Evolutionary conservation across 2,888 invertebrate species (phyloP).

Genomic region (Copidosoma aretas): DNA sequence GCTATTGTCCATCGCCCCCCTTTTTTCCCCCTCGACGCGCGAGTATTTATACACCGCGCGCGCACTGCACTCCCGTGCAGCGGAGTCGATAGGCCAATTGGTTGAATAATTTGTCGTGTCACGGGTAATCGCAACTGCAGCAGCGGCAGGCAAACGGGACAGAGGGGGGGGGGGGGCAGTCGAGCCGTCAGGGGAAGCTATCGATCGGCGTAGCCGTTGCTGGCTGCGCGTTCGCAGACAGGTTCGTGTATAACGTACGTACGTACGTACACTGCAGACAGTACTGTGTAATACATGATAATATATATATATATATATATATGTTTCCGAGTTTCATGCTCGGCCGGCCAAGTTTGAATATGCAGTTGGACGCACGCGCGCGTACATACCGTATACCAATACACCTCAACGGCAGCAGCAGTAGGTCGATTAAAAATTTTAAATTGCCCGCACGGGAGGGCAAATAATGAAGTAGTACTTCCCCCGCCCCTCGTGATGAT

Average conservation of each 20-base stretch:
- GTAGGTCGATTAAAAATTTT: neutral
- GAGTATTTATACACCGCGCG: neutral
- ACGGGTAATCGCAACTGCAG: conserved; percentile 26
- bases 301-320: no score
- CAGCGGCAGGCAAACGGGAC: neutral
- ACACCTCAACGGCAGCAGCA: no score
- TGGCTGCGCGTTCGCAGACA: neutral
- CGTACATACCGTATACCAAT: no score
- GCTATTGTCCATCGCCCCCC: no score
- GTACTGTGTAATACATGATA: no score
- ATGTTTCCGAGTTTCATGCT: conserved; percentile 14
- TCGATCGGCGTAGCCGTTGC: no score
- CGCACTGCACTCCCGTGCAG: neutral
- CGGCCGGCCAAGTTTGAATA: neutral
- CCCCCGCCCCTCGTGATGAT: neutral
- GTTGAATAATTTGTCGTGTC: conserved; percentile 36
- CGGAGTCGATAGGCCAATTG: conserved; percentile 24
- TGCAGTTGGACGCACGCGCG: no score
- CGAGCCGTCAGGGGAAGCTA: neutral
- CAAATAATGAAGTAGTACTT: neutral
- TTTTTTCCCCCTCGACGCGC: neutral
- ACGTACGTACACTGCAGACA: no score
- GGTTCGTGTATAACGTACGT: neutral
- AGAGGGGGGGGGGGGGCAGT: no score
- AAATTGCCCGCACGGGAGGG: neutral